phyloP scores from a whole-genome alignment of 1,140 invertebrate genomes.

The Gonatopus flavifemur region DNA sequence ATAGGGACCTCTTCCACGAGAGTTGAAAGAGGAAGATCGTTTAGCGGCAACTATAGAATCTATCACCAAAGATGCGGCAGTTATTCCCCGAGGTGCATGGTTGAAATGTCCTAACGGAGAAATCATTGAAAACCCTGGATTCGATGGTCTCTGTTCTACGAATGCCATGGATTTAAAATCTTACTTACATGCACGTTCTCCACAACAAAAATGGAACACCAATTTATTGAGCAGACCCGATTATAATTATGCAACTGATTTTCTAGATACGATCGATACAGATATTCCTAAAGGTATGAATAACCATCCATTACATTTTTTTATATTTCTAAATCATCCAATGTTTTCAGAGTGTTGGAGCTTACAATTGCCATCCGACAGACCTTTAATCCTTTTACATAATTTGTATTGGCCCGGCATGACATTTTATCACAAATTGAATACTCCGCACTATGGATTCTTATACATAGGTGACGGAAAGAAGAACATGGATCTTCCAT shows the following conservation, averaged over 20 bases:
- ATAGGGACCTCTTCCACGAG: slow-evolving; percentile 35
- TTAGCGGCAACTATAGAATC: slow-evolving; percentile 67
- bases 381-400: slow-evolving; percentile 63
- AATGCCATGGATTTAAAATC: slow-evolving; percentile 67
- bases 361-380: slow-evolving; percentile 62
- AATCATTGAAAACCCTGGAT: slow-evolving; percentile 68
- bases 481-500: slow-evolving; percentile 73
- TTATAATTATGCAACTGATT: slow-evolving; percentile 78
- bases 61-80: slow-evolving; percentile 68
- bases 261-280: slow-evolving; percentile 71
- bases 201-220: slow-evolving; percentile 69
- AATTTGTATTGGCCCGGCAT: slow-evolving; percentile 76
- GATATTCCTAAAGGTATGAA: slow-evolving; percentile 63
- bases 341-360: slow-evolving; percentile 62
- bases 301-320: neutral
- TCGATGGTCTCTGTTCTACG: slow-evolving; percentile 63
- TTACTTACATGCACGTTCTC: slow-evolving; percentile 68
- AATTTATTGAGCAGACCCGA: slow-evolving; percentile 71
- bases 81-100: slow-evolving; percentile 72
- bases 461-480: slow-evolving; percentile 73
- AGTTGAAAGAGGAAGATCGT: slow-evolving; percentile 76
- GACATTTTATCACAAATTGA: slow-evolving; percentile 70
- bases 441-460: slow-evolving; percentile 68
- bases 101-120: slow-evolving; percentile 67
- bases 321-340: slow-evolving; percentile 67